Conservation (phyloP, 2,888 invertebrate genomes). For the Chromoteleia sp. region DNA sequence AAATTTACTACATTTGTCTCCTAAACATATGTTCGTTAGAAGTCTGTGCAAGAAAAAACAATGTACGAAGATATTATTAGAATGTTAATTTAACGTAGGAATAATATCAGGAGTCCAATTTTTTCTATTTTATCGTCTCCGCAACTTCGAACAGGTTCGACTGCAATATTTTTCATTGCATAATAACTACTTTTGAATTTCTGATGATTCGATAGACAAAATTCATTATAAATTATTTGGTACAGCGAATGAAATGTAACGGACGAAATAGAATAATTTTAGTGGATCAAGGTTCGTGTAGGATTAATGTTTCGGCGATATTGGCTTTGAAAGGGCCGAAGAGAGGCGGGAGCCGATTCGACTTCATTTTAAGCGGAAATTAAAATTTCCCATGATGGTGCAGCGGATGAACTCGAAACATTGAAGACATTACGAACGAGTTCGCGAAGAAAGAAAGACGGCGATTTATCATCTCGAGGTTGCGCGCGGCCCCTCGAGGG, state of each 20-base stretch:
- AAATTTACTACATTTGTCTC: too few species aligned
- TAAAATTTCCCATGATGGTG: constrained; percentile 65
- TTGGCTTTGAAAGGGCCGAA: constrained; percentile 2
- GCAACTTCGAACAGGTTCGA: too few species aligned
- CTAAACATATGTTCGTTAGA: too few species aligned
- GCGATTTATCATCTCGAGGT: constrained; percentile 80
- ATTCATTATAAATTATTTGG: too few species aligned
- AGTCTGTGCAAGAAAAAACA: too few species aligned
- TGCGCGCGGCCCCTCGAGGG: constrained; percentile 48
- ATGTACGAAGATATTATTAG: too few species aligned
- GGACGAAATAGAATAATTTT: constrained; percentile 1
- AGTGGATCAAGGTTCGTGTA: neutral
- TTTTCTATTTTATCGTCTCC: too few species aligned
- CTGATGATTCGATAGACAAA: too few species aligned
- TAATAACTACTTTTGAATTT: too few species aligned
- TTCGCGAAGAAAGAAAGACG: constrained; percentile 71
- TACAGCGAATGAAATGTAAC: neutral
- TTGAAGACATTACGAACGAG: constrained; percentile 75
- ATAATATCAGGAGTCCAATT: too few species aligned
- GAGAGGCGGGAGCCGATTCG: constrained; percentile 35
- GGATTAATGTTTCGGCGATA: constrained; percentile 4
- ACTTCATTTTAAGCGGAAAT: constrained; percentile 68
- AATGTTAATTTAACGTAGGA: too few species aligned
- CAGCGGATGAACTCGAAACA: constrained; percentile 69
- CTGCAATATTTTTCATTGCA: too few species aligned